Conservation (phyloP, 2,888 invertebrate genomes). For the Apamea epomidion region DNA sequence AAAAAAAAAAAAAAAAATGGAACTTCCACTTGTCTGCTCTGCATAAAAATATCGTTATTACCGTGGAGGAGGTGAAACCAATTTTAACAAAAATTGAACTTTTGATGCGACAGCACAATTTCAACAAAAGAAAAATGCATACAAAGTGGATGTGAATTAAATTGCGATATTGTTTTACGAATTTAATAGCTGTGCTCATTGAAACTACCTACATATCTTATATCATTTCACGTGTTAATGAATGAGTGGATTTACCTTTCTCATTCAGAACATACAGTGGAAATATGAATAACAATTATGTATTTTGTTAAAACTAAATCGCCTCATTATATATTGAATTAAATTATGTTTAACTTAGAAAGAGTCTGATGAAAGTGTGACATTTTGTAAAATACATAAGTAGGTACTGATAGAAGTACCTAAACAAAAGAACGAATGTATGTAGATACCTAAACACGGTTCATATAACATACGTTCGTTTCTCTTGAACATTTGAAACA, state of each 20-base stretch:
- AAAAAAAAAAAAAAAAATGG: neutral
- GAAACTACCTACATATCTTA: neutral
- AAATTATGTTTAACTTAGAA: neutral
- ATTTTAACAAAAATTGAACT: neutral
- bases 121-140: neutral
- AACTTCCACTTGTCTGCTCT: neutral
- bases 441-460: neutral
- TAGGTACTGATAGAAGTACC: neutral
- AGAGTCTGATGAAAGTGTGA: too few relatives aligned
- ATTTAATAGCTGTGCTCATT: neutral
- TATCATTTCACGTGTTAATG: neutral
- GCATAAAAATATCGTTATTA: neutral
- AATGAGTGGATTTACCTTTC: neutral
- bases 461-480: neutral
- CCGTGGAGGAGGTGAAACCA: neutral
- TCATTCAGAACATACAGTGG: neutral
- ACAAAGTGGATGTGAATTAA: neutral
- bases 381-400: neutral
- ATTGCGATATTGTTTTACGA: neutral
- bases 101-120: neutral
- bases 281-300: neutral
- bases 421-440: neutral
- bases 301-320: neutral
- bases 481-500: neutral
- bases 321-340: neutral